These are phyloP conservation scores for Nothoprocta pentlandii DNA, from an alignment of 2,113 vertebrate species.

Conservation along the genomic window DNA sequence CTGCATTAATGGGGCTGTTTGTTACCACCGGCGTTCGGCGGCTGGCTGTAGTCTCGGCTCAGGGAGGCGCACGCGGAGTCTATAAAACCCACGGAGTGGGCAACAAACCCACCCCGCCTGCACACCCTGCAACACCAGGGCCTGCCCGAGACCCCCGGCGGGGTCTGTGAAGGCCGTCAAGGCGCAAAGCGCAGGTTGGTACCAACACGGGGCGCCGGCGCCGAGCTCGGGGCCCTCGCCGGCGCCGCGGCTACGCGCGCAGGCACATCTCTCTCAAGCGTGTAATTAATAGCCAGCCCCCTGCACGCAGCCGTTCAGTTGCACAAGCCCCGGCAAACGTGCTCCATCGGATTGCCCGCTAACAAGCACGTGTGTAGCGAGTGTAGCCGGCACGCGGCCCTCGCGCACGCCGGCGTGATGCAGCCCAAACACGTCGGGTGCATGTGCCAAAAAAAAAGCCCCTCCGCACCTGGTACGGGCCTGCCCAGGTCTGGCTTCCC, in stretches of 20 bases:
- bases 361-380: not conserved
- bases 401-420: not conserved
- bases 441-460: not conserved
- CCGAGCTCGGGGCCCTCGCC: not conserved
- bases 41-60: conserved; percentile 55
- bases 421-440: fast-evolving
- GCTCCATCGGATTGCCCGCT: not conserved
- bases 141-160: fast-evolving
- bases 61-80: conserved; percentile 5
- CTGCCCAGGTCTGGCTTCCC: not conserved
- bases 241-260: not conserved
- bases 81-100: conserved; percentile 42
- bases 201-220: fast-evolving
- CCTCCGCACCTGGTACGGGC: not conserved
- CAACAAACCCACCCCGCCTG: not conserved
- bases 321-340: not conserved
- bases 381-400: not conserved
- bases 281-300: conserved; percentile 64
- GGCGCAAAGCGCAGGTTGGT: fast-evolving
- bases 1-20: conserved; percentile 83
- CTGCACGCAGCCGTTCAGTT: not conserved
- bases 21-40: conserved; percentile 79
- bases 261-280: conserved; percentile 47
- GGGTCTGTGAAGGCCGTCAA: not conserved
- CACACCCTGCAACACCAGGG: not conserved